Base-by-base conservation (phyloP, 1,140 invertebrate species). In the Charaxes varanes region DNA sequence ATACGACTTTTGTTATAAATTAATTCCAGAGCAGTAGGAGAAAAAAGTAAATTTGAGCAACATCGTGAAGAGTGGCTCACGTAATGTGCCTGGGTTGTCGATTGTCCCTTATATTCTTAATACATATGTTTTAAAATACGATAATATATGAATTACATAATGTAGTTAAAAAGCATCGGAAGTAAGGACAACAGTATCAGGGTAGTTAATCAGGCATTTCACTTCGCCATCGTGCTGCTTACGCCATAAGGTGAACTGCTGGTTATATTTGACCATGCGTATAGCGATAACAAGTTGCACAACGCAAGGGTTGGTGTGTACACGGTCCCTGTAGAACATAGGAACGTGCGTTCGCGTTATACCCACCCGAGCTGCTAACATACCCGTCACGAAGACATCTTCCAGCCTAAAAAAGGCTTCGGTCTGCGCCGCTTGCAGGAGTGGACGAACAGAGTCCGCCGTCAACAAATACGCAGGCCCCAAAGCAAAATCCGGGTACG, bases 181-280 rank as follows among this genome's bases (percentile, higher is more conserved):
- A n/a, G n/a, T n/a, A n/a, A n/a, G n/a, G n/a, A n/a, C n/a, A n/a
- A n/a, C n/a, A n/a, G n/a, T n/a, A n/a, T n/a, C n/a, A n/a, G n/a
- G n/a, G n/a, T n/a, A n/a, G n/a, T n/a, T n/a, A n/a, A n/a, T n/a
- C n/a, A n/a, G n/a, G 52, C 93, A 95, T 65, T 93, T 94, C 30
- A 89, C 90, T 46, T 91, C 89, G 24, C 91, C 90, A 67, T 95
- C 93, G 24, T 93, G 87, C 44, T 94, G 81, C 70, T 94, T 94
- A 67, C 94, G 93, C 93, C 94, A 96, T 18, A 95, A 82, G 77
- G 95, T 93, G 69, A 94, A 95, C 77, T 96, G 93, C 79, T 96
- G 94, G 67, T 90, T 89, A 60, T 89, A 92, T 57, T 93, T 93
- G 11, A 96, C 91, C 93, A 95, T 96, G 72, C 96, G 94, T 34